A percentile compares a stretch with the other conserved stretches of the same genome.
Conservation (phyloP, 1,140 invertebrate genomes). For the Brachionus sp. region DNA sequence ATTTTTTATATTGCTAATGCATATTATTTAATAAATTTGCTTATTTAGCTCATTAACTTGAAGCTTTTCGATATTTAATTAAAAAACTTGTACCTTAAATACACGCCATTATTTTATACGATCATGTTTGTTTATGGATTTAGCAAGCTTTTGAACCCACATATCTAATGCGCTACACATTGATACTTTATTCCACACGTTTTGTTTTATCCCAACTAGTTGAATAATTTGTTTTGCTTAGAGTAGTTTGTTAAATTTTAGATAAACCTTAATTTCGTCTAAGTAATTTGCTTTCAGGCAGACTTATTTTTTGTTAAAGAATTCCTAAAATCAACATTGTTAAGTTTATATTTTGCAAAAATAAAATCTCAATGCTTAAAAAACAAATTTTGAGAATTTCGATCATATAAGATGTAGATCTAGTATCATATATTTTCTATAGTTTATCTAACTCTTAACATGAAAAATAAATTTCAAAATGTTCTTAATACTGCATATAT, state of each 20-base stretch:
- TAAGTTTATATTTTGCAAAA: background rate
- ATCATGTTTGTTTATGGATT: constrained; percentile 9
- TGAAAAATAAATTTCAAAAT: no score
- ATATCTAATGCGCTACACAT: background rate
- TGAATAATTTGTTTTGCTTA: background rate
- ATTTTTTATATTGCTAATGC: background rate
- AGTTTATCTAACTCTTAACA: no score
- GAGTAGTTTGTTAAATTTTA: background rate
- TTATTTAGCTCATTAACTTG: background rate
- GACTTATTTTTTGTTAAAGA: background rate
- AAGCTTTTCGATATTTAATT: background rate
- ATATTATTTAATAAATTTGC: background rate
- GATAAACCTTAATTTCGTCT: background rate
- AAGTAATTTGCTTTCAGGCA: background rate
- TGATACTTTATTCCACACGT: background rate
- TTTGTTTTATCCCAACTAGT: background rate
- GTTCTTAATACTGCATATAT: no score
- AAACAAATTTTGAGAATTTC: background rate
- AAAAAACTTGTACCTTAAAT: background rate
- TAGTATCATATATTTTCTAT: no score
- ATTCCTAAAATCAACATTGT: background rate
- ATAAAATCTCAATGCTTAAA: background rate
- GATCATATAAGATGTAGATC: background rate
- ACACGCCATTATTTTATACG: background rate
- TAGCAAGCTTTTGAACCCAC: background rate